Evolutionary conservation across 2,888 invertebrate genomes (phyloP).

Genomic region (Bimastos eiseni): DNA sequence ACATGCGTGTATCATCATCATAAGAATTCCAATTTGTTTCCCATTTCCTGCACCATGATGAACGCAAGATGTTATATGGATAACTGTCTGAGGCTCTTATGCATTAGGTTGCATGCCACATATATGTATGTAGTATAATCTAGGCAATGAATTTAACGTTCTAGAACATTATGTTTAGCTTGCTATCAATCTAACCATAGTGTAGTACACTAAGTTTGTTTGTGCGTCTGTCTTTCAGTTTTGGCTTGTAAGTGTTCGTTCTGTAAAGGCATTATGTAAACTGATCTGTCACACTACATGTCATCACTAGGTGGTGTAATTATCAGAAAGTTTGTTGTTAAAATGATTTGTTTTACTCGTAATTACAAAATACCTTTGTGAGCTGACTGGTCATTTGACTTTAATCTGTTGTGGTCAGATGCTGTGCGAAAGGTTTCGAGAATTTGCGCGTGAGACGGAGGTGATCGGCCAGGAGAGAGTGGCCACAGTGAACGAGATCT

Average conservation of each 20-base stretch:
- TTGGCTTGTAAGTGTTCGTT: neutral
- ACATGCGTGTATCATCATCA: neutral
- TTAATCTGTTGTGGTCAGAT: slow-evolving; percentile 65
- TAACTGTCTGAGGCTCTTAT: neutral
- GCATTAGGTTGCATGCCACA: too few species aligned
- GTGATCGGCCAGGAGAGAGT: slow-evolving; percentile 91
- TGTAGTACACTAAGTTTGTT: too few species aligned
- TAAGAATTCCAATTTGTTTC: neutral
- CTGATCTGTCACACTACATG: neutral
- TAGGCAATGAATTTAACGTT: neutral
- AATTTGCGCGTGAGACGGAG: slow-evolving; percentile 96
- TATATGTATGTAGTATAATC: neutral
- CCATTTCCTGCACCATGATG: neutral
- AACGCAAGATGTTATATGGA: neutral
- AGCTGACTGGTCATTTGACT: neutral
- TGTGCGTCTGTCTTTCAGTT: too few species aligned
- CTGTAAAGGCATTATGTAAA: neutral
- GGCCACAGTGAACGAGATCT: slow-evolving; percentile 90
- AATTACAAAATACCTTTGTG: neutral
- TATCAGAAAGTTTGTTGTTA: neutral
- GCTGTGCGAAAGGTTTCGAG: slow-evolving; percentile 94
- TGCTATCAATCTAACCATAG: neutral
- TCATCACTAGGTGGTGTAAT: neutral
- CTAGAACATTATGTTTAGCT: neutral
- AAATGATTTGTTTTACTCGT: neutral